These are phyloP conservation scores for Drosophila burlai DNA, from an alignment of 1,140 invertebrate genomes.

Conservation along the genomic window DNA sequence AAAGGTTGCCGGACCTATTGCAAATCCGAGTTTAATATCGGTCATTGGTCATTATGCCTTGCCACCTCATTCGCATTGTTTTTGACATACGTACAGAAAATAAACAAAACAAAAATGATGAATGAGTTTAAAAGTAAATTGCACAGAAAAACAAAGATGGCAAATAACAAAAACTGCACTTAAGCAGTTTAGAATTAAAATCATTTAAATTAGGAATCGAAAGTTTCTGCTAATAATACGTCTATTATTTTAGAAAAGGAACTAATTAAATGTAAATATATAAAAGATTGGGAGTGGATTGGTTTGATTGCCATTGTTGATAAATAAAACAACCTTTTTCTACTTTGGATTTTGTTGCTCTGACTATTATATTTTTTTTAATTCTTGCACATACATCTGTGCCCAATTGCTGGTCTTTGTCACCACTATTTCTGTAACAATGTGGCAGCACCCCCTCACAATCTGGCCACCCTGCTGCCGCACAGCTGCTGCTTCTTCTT, in stretches of 20 bases:
- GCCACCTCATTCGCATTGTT: conserved; percentile 55
- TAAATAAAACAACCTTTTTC: too few species aligned
- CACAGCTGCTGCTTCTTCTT: conserved; percentile 35
- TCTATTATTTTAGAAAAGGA: not conserved
- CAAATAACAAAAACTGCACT: not conserved
- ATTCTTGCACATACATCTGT: not conserved
- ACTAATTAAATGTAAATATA: not conserved
- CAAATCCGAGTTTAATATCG: conserved; percentile 33
- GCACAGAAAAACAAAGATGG: not conserved
- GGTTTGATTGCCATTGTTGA: not conserved
- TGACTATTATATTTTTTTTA: not conserved
- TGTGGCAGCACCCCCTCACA: conserved; percentile 5
- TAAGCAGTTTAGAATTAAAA: not conserved
- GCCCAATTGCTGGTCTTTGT: not conserved
- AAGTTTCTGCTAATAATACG: not conserved
- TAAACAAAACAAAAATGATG: conserved; percentile 18
- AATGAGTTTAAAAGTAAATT: conserved; percentile 20
- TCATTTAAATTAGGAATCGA: not conserved
- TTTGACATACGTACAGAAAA: conserved; percentile 6
- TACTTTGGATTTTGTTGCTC: too few species aligned
- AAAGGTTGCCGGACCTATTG: conserved; percentile 46
- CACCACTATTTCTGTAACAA: conserved; percentile 14
- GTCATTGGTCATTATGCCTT: conserved; percentile 48
- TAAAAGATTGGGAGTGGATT: not conserved
- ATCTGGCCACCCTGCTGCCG: conserved; percentile 30